Evolutionary conservation across 2,888 invertebrate species (phyloP), one percentile per base, ranked within the genome.

Genomic region (Crossocerus cetratus): DNA sequence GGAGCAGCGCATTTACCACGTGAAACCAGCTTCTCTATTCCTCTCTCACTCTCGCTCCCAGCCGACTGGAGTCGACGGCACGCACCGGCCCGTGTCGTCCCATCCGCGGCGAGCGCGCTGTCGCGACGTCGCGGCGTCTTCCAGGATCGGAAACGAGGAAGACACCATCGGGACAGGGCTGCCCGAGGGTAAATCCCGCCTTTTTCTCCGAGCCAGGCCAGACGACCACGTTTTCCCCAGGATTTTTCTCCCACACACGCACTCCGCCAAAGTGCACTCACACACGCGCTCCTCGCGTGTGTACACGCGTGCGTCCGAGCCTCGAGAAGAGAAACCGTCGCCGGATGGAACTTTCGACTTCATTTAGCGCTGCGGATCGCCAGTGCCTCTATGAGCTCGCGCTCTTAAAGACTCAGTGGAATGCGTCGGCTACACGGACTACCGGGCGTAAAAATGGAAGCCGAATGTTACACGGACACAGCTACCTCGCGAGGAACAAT

Each of bases 301-400:
- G 3, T 2, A 14, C 8, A 13, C 49, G 14, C n/a, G 16, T 14
- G 3, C 16, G 4, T 49, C 16, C 16, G n/a, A 49, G 14, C 13
- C n/a, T 49, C 49, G 49, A 16, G n/a, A 16, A 49, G 49, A 49
- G 49, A 49, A 49, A 49, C 49, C 49, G 49, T 49, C 49, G 49
- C 14, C 49, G 49, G 16, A 32, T 32, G 49, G 14, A 49, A 49
- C 49, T 49, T 49, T 49, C 49, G 49, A 49, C 49, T 49, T 49
- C 49, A 16, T 49, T 49, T 16, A 49, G 13, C 16, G 49, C n/a
- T n/a, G n/a, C 2, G 3, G 49, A 49, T 14, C 16, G 49, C 3
- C 32, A 11, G 8, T 32, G n/a, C n/a, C 32, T 4, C 32, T 32
- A 32, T 32, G 32, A 8, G 32, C 11, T 8, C 32, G 11, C 32